A percentile compares a stretch with the other conserved stretches of the same genome.
These are phyloP conservation scores for Nixonia krombeini DNA, from an alignment of 1,140 invertebrate species.

Conservation along the genomic window DNA sequence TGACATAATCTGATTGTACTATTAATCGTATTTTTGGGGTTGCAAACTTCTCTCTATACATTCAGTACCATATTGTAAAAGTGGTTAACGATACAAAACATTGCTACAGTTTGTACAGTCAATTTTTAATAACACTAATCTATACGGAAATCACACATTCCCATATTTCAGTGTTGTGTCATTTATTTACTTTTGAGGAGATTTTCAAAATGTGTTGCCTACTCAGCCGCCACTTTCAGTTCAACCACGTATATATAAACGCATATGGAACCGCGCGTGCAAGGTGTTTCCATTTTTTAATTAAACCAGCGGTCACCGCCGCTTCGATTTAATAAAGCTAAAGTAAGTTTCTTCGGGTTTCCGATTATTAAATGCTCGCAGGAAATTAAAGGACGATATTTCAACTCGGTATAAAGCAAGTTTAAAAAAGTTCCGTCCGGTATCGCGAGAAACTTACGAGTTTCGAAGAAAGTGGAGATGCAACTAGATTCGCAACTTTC, in stretches of 20 bases:
- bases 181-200: no score
- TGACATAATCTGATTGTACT: no score
- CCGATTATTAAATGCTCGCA: background rate
- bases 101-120: no score
- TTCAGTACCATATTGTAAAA: no score
- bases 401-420: background rate
- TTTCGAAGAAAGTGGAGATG: background rate
- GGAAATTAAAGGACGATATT: background rate
- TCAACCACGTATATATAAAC: background rate
- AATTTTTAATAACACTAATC: no score
- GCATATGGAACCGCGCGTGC: background rate
- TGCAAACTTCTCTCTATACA: no score
- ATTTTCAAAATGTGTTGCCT: no score
- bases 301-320: background rate
- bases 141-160: no score
- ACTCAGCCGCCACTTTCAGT: background rate
- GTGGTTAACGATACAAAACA: no score
- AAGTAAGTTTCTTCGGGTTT: background rate
- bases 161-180: no score
- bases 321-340: background rate
- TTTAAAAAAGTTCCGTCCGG: background rate
- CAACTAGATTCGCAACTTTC: constrained; percentile 11
- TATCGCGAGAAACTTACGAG: no score
- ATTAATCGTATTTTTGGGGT: no score
- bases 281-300: background rate